Evolutionary conservation across 2,888 invertebrate genomes (phyloP).

Genomic region (Cyclophora punctaria): DNA sequence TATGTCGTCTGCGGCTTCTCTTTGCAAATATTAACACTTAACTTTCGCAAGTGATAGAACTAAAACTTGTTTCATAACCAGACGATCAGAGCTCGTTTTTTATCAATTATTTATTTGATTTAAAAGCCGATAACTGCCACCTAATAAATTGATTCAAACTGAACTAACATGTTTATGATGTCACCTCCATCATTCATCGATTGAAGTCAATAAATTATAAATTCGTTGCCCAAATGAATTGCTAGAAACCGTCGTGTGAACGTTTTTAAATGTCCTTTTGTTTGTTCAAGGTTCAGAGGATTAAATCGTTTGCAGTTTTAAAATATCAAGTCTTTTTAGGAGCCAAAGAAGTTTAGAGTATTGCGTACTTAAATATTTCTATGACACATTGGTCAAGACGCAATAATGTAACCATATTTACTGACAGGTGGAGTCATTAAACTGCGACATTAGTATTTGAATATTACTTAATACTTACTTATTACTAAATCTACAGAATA

Average conservation of each 20-base stretch:
- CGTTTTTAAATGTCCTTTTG: not conserved
- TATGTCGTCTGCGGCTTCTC: not conserved
- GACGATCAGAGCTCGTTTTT: too few species aligned
- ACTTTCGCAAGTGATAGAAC: not conserved
- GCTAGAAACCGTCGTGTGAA: constrained; percentile 7
- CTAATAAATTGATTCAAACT: not conserved
- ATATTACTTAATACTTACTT: too few species aligned
- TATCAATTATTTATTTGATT: not conserved
- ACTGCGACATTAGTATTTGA: too few species aligned
- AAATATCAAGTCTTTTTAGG: too few species aligned
- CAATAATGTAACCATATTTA: not conserved
- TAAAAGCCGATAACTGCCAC: not conserved
- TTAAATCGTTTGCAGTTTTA: not conserved
- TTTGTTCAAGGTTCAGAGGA: constrained; percentile 5
- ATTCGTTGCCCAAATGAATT: constrained; percentile 8
- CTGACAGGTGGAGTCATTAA: not conserved
- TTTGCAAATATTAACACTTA: not conserved
- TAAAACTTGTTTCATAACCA: not conserved
- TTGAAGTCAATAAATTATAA: constrained; percentile 7
- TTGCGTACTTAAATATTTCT: too few species aligned
- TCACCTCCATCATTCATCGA: constrained; percentile 9
- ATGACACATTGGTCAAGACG: too few species aligned
- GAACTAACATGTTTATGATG: constrained; percentile 9
- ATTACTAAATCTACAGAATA: not conserved
- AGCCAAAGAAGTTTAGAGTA: too few species aligned